Evolutionary conservation across 2,888 invertebrate species (phyloP), one percentile per base, ranked within the genome.

Genomic region (Dermolepida albohirtum): DNA sequence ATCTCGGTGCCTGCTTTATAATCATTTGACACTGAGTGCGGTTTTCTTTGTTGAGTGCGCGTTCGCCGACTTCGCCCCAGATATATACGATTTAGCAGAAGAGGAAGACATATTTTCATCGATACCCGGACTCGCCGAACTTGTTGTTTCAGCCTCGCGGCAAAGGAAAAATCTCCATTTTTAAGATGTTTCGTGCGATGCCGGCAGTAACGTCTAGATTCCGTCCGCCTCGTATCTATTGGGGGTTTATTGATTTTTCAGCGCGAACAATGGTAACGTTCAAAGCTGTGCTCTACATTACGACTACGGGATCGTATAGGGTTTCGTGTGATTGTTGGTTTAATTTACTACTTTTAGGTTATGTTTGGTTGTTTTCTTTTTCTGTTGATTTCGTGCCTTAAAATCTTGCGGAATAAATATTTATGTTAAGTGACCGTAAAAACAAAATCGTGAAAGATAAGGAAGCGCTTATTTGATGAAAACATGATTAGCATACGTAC

Each of bases 1-100:
- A 68, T 68, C 68, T 68, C 54, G 51, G 54, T 64, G 54, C 64
- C 29, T 55, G 68, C 64, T 68, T 64, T 68, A 64, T 64, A 68
- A 68, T 68, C 68, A 50, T 68, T 68, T 55, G 55, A 64, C 68
- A 68, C 64, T 64, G 51, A 44, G 39, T 57, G 66, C 51, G 66
- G 66, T 66, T 50, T 64, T 64, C 64, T 62, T 62, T 62, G 34
- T 34, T 34, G 34, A 34, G 34, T 34, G 34, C 57, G 41, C 41
- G 27, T 43, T 16, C 41, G 27, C 34, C 43, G 59, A 47, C 34
- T 44, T 44, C 59, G 49, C 59, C 34, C 12, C 34, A 44, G 47
- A 49, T 62, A 34, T 34, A 34, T 34, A 62, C 17, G 59, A 62
- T 62, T 62, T 62, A 62, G 47, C 59, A 43, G 8, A 43, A 14